These are phyloP conservation scores for Hylaeus anthracinus DNA, from an alignment of 1,140 invertebrate genomes.

Conservation along the genomic window DNA sequence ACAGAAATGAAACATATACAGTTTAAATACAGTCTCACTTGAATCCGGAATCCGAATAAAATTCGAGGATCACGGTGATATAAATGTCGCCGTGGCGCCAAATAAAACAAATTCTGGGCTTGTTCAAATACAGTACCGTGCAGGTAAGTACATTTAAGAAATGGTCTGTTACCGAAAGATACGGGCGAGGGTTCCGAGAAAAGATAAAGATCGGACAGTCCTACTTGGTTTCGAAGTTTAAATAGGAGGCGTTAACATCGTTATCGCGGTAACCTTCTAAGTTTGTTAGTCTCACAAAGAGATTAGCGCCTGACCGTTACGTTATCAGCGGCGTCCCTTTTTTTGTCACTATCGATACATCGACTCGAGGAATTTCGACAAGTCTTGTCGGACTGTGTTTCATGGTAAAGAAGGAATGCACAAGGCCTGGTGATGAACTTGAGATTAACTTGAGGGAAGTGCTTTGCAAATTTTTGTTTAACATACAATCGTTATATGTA, in stretches of 20 bases:
- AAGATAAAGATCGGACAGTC: slow-evolving; percentile 14
- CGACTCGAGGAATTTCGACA: slow-evolving; percentile 2
- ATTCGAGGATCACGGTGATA: neutral
- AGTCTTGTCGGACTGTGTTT: neutral
- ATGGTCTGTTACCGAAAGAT: neutral
- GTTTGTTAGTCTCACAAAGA: slow-evolving; percentile 25
- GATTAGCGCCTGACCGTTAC: slow-evolving; percentile 25
- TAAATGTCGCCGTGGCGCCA: slow-evolving; percentile 2
- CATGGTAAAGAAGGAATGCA: neutral
- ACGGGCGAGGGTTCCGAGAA: neutral
- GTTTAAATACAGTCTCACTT: neutral
- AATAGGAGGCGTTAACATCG: slow-evolving; percentile 31
- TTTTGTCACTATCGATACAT: slow-evolving; percentile 30
- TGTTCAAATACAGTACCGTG: neutral
- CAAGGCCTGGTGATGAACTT: neutral
- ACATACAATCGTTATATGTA: too few species aligned
- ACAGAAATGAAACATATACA: too few species aligned
- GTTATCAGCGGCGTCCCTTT: slow-evolving; percentile 34
- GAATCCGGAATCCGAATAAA: neutral
- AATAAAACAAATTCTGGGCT: slow-evolving; percentile 3
- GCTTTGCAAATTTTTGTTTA: too few species aligned
- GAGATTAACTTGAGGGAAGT: too few species aligned
- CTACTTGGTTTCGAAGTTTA: slow-evolving; percentile 38
- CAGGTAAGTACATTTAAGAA: slow-evolving; percentile 7
- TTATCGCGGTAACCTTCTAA: slow-evolving; percentile 45